A percentile compares a stretch with the other conserved stretches of the same genome.
Conservation (phyloP, 2,888 invertebrate genomes). For the Drosophila borealis region DNA sequence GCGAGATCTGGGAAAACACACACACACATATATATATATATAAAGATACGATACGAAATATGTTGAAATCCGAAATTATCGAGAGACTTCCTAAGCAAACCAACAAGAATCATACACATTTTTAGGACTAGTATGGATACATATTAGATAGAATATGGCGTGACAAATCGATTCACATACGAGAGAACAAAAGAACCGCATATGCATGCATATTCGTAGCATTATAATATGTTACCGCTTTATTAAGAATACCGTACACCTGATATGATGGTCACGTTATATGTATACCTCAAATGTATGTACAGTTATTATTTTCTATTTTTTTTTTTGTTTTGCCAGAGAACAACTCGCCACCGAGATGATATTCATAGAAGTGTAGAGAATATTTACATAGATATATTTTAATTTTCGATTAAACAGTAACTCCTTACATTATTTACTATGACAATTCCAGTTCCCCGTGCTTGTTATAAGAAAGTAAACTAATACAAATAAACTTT, state of each 20-base stretch:
- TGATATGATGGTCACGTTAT: conserved; percentile 57
- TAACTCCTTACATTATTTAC: conserved; percentile 49
- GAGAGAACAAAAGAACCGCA: conserved; percentile 17
- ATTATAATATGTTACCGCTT: conserved; percentile 37
- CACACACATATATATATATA: too few species aligned
- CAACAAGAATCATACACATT: conserved; percentile 28
- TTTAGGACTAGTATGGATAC: conserved; percentile 34
- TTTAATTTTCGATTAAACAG: conserved; percentile 53
- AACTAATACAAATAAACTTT: conserved; percentile 71
- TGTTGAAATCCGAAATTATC: conserved; percentile 9
- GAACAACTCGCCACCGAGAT: conserved; percentile 79
- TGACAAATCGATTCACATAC: conserved; percentile 29
- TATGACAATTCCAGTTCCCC: conserved; percentile 68
- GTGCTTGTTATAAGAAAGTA: conserved; percentile 76
- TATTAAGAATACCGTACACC: conserved; percentile 34
- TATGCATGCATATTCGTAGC: conserved; percentile 33
- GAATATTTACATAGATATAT: conserved; percentile 42
- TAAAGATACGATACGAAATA: conserved; percentile 9
- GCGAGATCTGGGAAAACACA: conserved; percentile 18
- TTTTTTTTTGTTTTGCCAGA: conserved; percentile 55
- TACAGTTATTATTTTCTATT: conserved; percentile 66
- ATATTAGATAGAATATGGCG: conserved; percentile 58
- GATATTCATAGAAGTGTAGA: conserved; percentile 72
- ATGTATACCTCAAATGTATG: conserved; percentile 72
- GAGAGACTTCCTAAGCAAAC: conserved; percentile 48